These are phyloP conservation scores for Melanogrammus aeglefinus DNA, from an alignment of 2,797 vertebrate species.

Conservation along the genomic window DNA sequence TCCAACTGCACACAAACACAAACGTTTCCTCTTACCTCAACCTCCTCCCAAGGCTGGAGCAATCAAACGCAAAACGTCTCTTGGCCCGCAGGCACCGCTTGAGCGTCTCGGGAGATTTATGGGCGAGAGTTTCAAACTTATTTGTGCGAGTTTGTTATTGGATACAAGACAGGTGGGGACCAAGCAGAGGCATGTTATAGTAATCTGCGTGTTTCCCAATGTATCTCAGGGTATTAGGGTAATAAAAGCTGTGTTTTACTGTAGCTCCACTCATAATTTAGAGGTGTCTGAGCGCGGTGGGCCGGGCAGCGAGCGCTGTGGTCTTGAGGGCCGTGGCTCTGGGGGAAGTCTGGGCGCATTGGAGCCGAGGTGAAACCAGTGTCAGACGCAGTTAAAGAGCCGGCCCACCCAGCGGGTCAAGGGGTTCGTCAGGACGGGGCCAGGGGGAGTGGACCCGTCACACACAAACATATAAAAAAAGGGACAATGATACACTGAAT, in stretches of 20 bases:
- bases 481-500: no score
- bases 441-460: no score
- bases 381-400: background rate
- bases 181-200: slow-evolving; percentile 68
- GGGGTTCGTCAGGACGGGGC: background rate
- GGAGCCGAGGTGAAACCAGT: background rate
- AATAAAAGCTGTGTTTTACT: slow-evolving; percentile 57
- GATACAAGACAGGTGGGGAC: slow-evolving; percentile 68
- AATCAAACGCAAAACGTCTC: slow-evolving; percentile 65
- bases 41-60: slow-evolving; percentile 26
- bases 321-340: slow-evolving; percentile 8
- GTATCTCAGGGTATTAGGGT: slow-evolving; percentile 48
- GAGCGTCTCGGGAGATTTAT: slow-evolving; percentile 67
- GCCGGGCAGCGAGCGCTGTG: background rate
- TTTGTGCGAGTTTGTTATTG: slow-evolving; percentile 71
- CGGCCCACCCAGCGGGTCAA: background rate
- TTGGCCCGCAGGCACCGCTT: slow-evolving; percentile 62
- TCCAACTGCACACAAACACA: slow-evolving; percentile 34
- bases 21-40: slow-evolving; percentile 32
- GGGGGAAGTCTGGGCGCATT: background rate
- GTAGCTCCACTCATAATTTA: slow-evolving; percentile 63
- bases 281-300: slow-evolving; percentile 53
- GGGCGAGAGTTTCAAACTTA: slow-evolving; percentile 64
- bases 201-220: slow-evolving; percentile 57
- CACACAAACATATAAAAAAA: no score